These are phyloP conservation scores for Sebastiscus tertius DNA, from an alignment of 2,797 vertebrate genomes.

Conservation along the genomic window DNA sequence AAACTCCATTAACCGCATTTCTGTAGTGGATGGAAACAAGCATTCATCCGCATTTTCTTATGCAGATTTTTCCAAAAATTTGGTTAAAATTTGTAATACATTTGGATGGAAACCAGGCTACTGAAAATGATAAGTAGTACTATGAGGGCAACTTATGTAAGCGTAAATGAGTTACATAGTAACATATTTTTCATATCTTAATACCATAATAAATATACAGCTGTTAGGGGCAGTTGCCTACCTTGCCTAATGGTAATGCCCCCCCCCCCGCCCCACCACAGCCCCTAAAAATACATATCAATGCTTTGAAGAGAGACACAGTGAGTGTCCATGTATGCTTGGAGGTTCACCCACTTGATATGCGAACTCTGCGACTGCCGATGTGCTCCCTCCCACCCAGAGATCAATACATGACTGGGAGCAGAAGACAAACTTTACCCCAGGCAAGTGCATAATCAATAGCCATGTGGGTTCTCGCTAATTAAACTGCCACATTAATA, in stretches of 20 bases:
- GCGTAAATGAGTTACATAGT: background rate
- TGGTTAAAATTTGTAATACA: background rate
- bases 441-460: conserved; percentile 82
- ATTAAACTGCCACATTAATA: conserved; percentile 83
- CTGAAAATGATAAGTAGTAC: background rate
- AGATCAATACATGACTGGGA: conserved; percentile 81
- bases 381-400: conserved; percentile 53
- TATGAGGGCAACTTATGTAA: background rate
- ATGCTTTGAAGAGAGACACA: background rate
- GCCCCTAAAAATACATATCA: background rate
- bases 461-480: conserved; percentile 71
- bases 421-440: conserved; percentile 82
- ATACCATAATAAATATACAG: background rate
- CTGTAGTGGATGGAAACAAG: background rate
- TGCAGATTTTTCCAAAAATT: background rate
- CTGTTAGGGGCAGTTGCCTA: background rate
- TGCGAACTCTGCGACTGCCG: conserved; percentile 62
- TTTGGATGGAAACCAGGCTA: background rate
- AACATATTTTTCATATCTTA: background rate
- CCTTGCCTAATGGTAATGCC: background rate
- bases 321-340: background rate
- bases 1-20: too few species aligned
- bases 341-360: conserved; percentile 68
- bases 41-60: background rate
- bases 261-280: accelerated